Evolutionary conservation across 2,113 vertebrate genomes (phyloP).

Genomic region (Thalassarche chlororhynchos): DNA sequence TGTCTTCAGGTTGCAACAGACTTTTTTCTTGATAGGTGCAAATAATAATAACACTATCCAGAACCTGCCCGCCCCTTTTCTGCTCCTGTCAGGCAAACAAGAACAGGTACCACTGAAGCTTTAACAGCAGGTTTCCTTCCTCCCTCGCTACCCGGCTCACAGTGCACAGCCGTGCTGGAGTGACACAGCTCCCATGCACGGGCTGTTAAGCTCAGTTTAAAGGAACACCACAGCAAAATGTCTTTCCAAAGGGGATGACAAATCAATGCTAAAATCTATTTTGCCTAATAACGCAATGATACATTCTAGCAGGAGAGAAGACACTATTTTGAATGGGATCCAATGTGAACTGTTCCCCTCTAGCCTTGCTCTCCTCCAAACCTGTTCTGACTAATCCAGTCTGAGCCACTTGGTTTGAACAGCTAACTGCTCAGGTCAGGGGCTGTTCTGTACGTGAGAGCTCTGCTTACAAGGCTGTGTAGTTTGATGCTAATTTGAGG

Average conservation of each 20-base stretch:
- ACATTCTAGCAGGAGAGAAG: not conserved
- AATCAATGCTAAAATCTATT: not conserved
- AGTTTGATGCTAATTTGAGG: conserved; percentile 58
- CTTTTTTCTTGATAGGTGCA: not conserved
- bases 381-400: not conserved
- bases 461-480: not conserved
- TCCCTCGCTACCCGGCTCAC: not conserved
- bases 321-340: fast-evolving
- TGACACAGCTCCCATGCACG: not conserved
- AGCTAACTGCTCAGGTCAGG: not conserved
- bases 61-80: not conserved
- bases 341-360: fast-evolving
- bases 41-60: not conserved
- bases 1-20: not conserved
- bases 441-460: not conserved
- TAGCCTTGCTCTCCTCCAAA: not conserved
- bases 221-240: fast-evolving
- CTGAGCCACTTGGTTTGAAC: not conserved
- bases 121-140: not conserved
- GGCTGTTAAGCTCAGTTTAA: not conserved
- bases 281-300: not conserved
- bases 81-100: not conserved
- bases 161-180: fast-evolving
- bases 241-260: not conserved
- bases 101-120: not conserved